phyloP scores from a whole-genome alignment of 2,113 vertebrate genomes.

The Noctilio leporinus region DNA sequence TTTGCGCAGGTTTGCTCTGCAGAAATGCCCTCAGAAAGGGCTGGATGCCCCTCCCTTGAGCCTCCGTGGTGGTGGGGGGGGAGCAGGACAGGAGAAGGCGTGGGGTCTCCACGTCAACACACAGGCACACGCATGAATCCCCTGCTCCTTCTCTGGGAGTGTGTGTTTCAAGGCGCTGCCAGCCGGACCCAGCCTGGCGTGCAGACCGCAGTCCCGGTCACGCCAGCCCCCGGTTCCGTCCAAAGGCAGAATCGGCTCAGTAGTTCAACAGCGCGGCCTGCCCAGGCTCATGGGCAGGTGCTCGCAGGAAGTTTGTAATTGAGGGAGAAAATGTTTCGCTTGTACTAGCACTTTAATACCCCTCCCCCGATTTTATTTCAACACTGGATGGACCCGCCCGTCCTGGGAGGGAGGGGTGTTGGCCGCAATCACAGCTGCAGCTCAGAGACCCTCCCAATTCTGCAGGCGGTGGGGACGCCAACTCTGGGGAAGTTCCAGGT shows the following conservation, averaged over 20 bases:
- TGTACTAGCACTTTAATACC: not conserved
- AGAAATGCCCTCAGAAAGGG: rapidly evolving
- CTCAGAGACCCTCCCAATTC: not conserved
- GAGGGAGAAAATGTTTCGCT: not conserved
- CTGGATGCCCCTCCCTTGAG: not conserved
- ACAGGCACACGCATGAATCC: not conserved
- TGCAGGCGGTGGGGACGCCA: not conserved
- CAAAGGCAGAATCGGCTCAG: not conserved
- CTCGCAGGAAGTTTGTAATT: not conserved
- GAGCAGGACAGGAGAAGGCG: not conserved
- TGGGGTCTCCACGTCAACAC: not conserved
- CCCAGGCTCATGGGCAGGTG: not conserved
- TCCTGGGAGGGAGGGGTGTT: not conserved
- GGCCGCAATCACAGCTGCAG: not conserved
- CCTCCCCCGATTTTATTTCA: not conserved
- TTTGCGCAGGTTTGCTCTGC: too few species aligned
- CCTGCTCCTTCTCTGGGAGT: rapidly evolving
- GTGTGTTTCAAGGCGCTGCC: not conserved
- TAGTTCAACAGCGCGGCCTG: not conserved
- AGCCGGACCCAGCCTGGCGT: not conserved
- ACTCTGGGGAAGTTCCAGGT: not conserved
- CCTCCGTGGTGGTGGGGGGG: rapidly evolving
- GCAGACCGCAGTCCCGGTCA: not conserved
- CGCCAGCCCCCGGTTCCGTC: rapidly evolving
- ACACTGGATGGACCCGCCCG: too few species aligned